Percentiles rank a stretch among this genome's conserved stretches.
phyloP scores from a whole-genome alignment of 2,888 invertebrate genomes.

The Polymixis lichenea region DNA sequence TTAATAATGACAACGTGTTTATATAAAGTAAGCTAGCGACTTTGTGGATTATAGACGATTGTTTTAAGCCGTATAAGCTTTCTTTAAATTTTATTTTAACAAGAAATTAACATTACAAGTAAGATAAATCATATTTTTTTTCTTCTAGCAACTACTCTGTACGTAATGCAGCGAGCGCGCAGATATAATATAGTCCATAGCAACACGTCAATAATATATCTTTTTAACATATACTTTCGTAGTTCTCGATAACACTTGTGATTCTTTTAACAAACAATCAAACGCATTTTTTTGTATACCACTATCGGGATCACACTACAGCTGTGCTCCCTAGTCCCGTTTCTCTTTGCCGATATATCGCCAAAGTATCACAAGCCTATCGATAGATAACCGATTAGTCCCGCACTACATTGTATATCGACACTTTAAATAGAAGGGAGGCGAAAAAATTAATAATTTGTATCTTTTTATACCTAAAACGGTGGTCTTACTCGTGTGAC shows the following conservation, averaged over 20 bases:
- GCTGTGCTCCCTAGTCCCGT: not conserved
- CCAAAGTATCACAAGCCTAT: slow-evolving; percentile 64
- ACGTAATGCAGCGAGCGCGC: slow-evolving; percentile 30
- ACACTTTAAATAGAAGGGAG: slow-evolving; percentile 74
- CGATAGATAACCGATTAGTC: slow-evolving; percentile 74
- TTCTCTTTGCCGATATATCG: slow-evolving; percentile 24
- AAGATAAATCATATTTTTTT: not conserved
- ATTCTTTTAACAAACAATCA: slow-evolving; percentile 41
- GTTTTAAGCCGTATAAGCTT: slow-evolving; percentile 62
- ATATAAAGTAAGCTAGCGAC: slow-evolving; percentile 40
- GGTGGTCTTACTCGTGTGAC: slow-evolving; percentile 89
- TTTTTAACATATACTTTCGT: slow-evolving; percentile 66
- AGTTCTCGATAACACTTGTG: slow-evolving; percentile 64
- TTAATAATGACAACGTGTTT: not conserved
- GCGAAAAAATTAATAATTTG: slow-evolving; percentile 69
- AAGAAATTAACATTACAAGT: slow-evolving; percentile 27
- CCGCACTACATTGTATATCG: slow-evolving; percentile 80
- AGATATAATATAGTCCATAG: slow-evolving; percentile 74
- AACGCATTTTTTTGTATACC: slow-evolving; percentile 12
- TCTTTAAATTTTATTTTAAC: slow-evolving; percentile 21
- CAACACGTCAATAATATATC: slow-evolving; percentile 76
- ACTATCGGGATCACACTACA: not conserved
- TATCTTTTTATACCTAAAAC: slow-evolving; percentile 81
- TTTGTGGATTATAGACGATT: slow-evolving; percentile 72
- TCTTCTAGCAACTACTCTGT: slow-evolving; percentile 15